Conservation (phyloP, 2,888 invertebrate species). For the Temnothorax ravouxi region DNA sequence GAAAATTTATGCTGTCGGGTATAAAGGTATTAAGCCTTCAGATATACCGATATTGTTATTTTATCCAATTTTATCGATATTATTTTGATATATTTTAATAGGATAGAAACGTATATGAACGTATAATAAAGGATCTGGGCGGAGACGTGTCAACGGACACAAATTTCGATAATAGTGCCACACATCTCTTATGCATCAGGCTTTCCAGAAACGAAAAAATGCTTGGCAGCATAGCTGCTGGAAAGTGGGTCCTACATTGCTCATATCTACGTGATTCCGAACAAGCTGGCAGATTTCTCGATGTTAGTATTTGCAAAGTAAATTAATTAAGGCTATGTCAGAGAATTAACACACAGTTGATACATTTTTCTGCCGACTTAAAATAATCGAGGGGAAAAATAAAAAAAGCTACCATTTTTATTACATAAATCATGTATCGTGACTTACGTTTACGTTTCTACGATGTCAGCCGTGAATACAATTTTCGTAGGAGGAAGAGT, state of each 20-base stretch:
- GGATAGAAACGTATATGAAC: slow-evolving; percentile 88
- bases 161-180: slow-evolving; percentile 89
- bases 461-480: not conserved
- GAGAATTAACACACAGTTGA: not conserved
- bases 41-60: not conserved
- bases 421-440: not conserved
- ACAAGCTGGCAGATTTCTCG: slow-evolving; percentile 88
- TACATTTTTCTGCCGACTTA: not conserved
- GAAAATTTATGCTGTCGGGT: slow-evolving; percentile 84
- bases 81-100: slow-evolving; percentile 72
- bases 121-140: slow-evolving; percentile 89
- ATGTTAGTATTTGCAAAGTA: slow-evolving; percentile 87
- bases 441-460: not conserved
- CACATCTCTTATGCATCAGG: slow-evolving; percentile 93
- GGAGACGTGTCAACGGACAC: slow-evolving; percentile 89
- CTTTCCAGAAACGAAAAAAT: slow-evolving; percentile 95
- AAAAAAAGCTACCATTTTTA: not conserved
- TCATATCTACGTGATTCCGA: slow-evolving; percentile 92
- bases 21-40: slow-evolving; percentile 74
- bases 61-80: not conserved
- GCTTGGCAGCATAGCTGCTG: slow-evolving; percentile 94
- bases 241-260: slow-evolving; percentile 95
- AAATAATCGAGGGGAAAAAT: not conserved
- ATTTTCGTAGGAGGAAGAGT: slow-evolving; percentile 91
- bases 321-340: not conserved